These are phyloP conservation scores for Suncus etruscus DNA, from an alignment of 2,113 vertebrate species.

Conservation along the genomic window DNA sequence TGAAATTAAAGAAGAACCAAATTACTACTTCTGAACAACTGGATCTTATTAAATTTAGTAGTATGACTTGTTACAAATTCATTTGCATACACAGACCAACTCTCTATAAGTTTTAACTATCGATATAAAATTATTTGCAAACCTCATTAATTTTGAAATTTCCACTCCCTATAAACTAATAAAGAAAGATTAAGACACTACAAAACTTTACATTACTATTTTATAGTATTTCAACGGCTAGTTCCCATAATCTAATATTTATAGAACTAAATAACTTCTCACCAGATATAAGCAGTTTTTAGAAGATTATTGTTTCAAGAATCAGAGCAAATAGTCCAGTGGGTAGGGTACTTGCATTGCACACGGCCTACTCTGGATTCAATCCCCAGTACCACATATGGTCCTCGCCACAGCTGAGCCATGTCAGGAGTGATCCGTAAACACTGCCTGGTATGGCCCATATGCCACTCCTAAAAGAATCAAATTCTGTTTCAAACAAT, in stretches of 20 bases:
- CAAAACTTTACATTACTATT: constrained; percentile 43
- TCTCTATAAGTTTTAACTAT: constrained; percentile 17
- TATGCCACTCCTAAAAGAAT: background rate
- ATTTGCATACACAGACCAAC: background rate
- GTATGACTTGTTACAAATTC: background rate
- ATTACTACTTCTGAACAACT: background rate
- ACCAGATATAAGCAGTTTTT: background rate
- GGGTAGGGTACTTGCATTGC: too few relatives aligned
- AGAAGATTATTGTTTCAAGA: background rate
- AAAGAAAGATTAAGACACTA: constrained; percentile 44
- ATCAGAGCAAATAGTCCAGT: background rate
- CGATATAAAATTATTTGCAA: constrained; percentile 49
- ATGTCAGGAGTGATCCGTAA: too few relatives aligned
- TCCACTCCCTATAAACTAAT: background rate
- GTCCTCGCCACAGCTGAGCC: too few relatives aligned
- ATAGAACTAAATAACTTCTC: background rate
- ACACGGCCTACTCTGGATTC: too few relatives aligned
- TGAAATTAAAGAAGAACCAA: constrained; percentile 29
- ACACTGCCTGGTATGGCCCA: too few relatives aligned
- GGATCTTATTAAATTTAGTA: constrained; percentile 40
- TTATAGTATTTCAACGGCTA: constrained; percentile 8
- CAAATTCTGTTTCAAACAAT: constrained; percentile 5
- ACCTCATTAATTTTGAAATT: constrained; percentile 18
- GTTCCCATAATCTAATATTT: background rate
- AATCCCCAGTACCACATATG: too few relatives aligned